Evolutionary conservation across 2,888 invertebrate genomes (phyloP).

Genomic region (Cyclophora albipunctata): DNA sequence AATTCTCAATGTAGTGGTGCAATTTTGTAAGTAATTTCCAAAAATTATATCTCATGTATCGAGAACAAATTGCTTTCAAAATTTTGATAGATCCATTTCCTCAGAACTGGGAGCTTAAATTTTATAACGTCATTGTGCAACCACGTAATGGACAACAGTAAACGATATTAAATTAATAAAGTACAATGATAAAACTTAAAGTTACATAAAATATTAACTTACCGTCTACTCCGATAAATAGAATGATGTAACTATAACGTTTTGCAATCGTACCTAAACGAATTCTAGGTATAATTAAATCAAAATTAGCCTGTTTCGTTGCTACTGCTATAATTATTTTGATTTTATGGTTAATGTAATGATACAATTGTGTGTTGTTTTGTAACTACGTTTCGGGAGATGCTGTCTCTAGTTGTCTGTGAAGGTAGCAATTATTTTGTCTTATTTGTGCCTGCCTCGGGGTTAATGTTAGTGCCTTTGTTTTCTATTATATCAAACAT

Average conservation of each 20-base stretch:
- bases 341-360: conserved; percentile 10
- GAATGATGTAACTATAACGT: conserved; percentile 30
- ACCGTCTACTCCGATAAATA: conserved; percentile 19
- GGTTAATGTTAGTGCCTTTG: conserved; percentile 2
- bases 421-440: conserved; percentile 10
- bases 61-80: conserved; percentile 10
- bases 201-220: conserved; percentile 9
- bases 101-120: conserved; percentile 2
- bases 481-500: conserved; percentile 2
- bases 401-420: conserved; percentile 10
- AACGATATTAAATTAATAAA: conserved; percentile 38
- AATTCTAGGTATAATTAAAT: conserved; percentile 29
- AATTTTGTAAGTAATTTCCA: conserved; percentile 1
- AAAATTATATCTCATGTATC: conserved; percentile 7
- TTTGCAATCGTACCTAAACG: conserved; percentile 30
- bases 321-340: conserved; percentile 19
- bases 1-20: too few relatives aligned
- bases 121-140: conserved; percentile 6
- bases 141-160: conserved; percentile 16
- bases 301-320: conserved; percentile 21
- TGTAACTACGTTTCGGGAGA: conserved; percentile 12
- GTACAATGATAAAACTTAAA: conserved; percentile 17
- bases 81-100: conserved; percentile 6
- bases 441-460: conserved; percentile 6
- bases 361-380: conserved; percentile 11